Conservation (phyloP, 92 coral and sea anemone genomes). For the Zoanthus solanderi region DNA sequence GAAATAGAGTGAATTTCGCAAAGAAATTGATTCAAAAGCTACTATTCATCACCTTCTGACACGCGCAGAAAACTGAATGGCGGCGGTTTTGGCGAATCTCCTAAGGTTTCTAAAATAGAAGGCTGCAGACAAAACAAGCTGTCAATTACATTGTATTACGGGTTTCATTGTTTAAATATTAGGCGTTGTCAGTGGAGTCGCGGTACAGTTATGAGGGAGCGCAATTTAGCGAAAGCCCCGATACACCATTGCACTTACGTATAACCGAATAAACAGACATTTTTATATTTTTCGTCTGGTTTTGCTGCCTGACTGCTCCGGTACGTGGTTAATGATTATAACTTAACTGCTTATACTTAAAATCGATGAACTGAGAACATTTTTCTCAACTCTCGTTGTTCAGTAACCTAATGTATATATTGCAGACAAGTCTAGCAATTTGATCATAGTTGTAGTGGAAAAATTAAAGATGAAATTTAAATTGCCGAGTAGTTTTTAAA, state of each 20-base stretch:
- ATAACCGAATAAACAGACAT: not conserved
- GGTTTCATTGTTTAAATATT: slow-evolving; percentile 63
- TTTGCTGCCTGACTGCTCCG: not conserved
- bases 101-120: slow-evolving; percentile 75
- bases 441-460: not conserved
- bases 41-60: slow-evolving; percentile 29
- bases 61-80: slow-evolving; percentile 20
- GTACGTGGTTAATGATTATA: not conserved
- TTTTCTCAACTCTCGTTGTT: not conserved
- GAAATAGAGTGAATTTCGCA: not conserved
- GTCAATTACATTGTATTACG: slow-evolving; percentile 79
- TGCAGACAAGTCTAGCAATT: too few species aligned
- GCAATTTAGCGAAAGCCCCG: not conserved
- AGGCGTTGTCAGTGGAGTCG: slow-evolving; percentile 46
- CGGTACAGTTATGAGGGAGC: slow-evolving; percentile 29
- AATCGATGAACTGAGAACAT: not conserved
- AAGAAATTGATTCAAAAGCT: slow-evolving; percentile 10
- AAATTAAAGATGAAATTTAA: too few species aligned
- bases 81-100: slow-evolving; percentile 41
- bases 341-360: not conserved
- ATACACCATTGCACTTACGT: not conserved
- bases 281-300: not conserved
- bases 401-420: too few species aligned
- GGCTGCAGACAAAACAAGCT: slow-evolving; percentile 65
- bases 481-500: too few species aligned